Evolutionary conservation across 2,113 vertebrate species (phyloP).

Genomic region (Aythya baeri): DNA sequence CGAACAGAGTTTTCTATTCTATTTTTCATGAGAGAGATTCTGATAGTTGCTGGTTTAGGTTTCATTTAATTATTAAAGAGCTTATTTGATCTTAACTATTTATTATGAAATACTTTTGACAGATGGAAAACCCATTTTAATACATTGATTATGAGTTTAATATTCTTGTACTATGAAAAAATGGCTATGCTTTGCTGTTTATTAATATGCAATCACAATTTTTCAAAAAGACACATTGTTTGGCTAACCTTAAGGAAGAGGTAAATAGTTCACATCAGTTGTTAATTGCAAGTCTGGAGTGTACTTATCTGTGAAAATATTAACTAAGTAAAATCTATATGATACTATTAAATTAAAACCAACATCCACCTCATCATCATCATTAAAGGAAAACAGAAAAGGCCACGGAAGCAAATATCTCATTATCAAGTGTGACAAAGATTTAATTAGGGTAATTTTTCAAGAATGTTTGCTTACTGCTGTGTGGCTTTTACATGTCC

Average conservation of each 20-base stretch:
- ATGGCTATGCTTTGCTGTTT: background rate
- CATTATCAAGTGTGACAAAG: constrained; percentile 52
- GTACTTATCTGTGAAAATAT: constrained; percentile 49
- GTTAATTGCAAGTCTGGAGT: constrained; percentile 15
- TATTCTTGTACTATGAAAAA: background rate
- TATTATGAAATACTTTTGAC: background rate
- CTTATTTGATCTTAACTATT: background rate
- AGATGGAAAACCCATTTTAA: background rate
- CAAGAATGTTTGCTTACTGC: constrained; percentile 20
- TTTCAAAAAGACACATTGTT: constrained; percentile 56
- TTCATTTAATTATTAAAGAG: constrained; percentile 25
- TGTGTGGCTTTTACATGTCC: background rate
- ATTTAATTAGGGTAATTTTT: constrained; percentile 65
- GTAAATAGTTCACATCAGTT: background rate
- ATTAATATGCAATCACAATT: constrained; percentile 56
- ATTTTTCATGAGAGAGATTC: constrained; percentile 1
- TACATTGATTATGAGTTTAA: background rate
- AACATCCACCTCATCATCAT: constrained; percentile 12
- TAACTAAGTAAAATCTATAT: constrained; percentile 63
- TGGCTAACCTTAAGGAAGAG: constrained; percentile 16
- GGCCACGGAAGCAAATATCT: constrained; percentile 25
- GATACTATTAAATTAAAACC: constrained; percentile 71
- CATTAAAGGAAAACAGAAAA: constrained; percentile 53
- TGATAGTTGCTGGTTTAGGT: background rate
- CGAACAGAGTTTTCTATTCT: background rate